Evolutionary conservation across 2,797 vertebrate species (phyloP), one percentile per base, ranked within the genome.

Genomic region (Tokudaia muenninki): DNA sequence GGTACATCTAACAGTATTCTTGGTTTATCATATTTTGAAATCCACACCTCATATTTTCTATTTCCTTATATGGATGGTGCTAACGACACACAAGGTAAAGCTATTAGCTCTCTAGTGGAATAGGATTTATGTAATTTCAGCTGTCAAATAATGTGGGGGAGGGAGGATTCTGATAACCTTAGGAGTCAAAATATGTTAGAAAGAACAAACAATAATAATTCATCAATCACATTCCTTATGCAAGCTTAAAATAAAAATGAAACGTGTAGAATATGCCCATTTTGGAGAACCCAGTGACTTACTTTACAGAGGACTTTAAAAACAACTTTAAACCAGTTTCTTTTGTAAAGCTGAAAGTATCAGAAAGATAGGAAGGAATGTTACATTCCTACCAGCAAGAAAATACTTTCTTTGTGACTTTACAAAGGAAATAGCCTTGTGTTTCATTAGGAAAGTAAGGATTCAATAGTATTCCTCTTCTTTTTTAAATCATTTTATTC

Each of bases 61-160:
- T 98, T 98, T 98, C 99, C 99, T 99, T 99, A 99, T 99, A 99
- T 98, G 98, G 99, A 98, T 97, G 98, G 98, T 99, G 98, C 98
- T 99, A 99, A 99, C 99, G 99, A 99, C 99, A 99, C 99, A 99
- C 98, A 96, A 98, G 99, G 98, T 99, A 99, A 99, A 99, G 98
- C 99, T 98, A 99, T 99, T 99, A 99, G 98, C 98, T 98, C 98
- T 98, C 98, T 98, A 98, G 98, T 98, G 99, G 98, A 98, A 98
- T 98, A 99, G 98, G 98, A 97, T 98, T 99, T 98, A 98, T 99
- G 99, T 99, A 99, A 99, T 98, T 99, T 99, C 98, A 99, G 98
- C 98, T 99, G 98, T 98, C 98, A 98, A 98, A 97, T 97, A 98
- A 98, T 98, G 98, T 90, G 75, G 97, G 98, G 98, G 31, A 67